phyloP scores from a whole-genome alignment of 2,797 vertebrate genomes.

The Crenuchus spilurus region DNA sequence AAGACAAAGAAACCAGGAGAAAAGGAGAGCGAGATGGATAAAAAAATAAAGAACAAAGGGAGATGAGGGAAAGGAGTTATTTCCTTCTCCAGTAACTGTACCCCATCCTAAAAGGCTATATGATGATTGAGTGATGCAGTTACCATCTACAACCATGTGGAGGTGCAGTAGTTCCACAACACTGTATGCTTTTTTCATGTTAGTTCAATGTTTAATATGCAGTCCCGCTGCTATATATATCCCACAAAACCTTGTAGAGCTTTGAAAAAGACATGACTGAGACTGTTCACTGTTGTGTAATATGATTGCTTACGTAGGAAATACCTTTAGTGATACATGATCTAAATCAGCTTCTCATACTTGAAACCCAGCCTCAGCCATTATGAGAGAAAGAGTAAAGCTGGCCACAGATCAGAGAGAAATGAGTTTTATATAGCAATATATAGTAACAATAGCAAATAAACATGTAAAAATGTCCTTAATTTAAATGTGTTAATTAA shows the following conservation, averaged over 20 bases:
- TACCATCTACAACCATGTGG: constrained; percentile 54
- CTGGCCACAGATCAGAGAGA: constrained; percentile 40
- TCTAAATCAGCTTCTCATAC: neutral
- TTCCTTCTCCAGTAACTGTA: neutral
- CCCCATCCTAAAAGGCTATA: neutral
- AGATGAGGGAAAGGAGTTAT: neutral
- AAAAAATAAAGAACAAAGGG: neutral
- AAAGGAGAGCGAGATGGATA: neutral
- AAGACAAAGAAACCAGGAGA: neutral
- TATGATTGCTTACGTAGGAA: constrained; percentile 63
- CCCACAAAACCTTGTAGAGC: constrained; percentile 47
- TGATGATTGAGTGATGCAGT: constrained; percentile 4
- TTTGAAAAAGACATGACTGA: constrained; percentile 66
- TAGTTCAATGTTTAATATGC: constrained; percentile 53
- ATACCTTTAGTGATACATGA: constrained; percentile 31
- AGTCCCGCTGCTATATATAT: constrained; percentile 47
- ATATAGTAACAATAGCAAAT: too few relatives aligned
- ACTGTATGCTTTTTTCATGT: neutral
- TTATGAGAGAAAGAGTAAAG: too few relatives aligned
- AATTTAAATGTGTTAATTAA: too few relatives aligned
- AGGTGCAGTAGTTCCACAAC: constrained; percentile 65
- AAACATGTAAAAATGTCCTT: too few relatives aligned
- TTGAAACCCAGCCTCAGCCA: neutral
- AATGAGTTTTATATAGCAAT: too few relatives aligned
- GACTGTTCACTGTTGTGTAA: constrained; percentile 51